Evolutionary conservation across 1,140 invertebrate genomes (phyloP), one percentile per base, ranked within the genome.

Genomic region (Calliphora vicina): DNA sequence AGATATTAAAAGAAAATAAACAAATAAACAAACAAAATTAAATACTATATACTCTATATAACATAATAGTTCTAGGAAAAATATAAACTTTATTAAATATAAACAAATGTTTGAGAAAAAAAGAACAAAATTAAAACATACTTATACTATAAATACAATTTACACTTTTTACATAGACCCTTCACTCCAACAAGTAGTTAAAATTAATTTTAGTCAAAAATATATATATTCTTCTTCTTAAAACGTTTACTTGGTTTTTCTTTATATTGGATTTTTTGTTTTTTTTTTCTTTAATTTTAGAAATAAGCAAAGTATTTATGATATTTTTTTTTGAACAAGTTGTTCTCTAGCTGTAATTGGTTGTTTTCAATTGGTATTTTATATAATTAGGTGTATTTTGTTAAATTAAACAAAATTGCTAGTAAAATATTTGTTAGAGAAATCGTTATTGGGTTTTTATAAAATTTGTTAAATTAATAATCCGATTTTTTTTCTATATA

Each of bases 1-100:
- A 82, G 82, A 82, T 78, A 45, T 71, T 43, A 57, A 72, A 82
- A 35, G 10, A 29, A 83, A 83, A 83, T 73, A 73, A 57, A 84
- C 42, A 80, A 29, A 82, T 82, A 81, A 80, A 76, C 42, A 42
- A n/a, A 43, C 45, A 42, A 78, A 84, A n/a, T n/a, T n/a, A n/a
- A 35, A 35, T 8, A 35, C 35, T 35, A 35, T 35, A 35, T 35
- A 35, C 35, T 35, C 35, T 35, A 35, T 35, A 35, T 35, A 2
- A 80, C 27, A 71, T 71, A 83, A 80, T 80, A 27, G 72, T 29
- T 45, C n/a, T 83, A 76, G n/a, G 57, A 74, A 50, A 25, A 10
- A 50, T 67, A 2, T 10, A 35, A 35, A 35, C n/a, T n/a, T n/a
- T n/a, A n/a, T n/a, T n/a, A n/a, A 35, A 29, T 3, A 29, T 8